Conservation (phyloP, 2,113 vertebrate species). For the Dasyurus viverrinus region DNA sequence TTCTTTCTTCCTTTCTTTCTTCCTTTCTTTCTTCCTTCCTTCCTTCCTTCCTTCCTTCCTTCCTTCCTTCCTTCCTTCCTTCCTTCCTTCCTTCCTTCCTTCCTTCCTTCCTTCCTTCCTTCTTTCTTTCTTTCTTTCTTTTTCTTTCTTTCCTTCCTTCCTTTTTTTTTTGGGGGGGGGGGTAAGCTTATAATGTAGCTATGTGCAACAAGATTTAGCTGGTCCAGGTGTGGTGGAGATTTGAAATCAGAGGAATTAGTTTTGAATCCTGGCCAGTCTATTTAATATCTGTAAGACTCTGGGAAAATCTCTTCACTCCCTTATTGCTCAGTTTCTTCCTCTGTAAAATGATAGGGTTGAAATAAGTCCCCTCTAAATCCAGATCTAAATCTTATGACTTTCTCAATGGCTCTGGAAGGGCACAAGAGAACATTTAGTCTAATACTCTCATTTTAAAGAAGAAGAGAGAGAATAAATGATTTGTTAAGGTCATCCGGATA, state of each 20-base stretch:
- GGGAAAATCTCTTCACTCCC: conserved; percentile 33
- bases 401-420: not conserved
- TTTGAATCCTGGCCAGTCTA: not conserved
- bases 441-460: not conserved
- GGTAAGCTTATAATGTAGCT: conserved; percentile 41
- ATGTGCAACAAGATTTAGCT: conserved; percentile 56
- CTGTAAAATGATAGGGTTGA: not conserved
- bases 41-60: too few species aligned
- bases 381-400: not conserved
- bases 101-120: too few species aligned
- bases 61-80: too few species aligned
- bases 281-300: conserved; percentile 8
- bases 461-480: not conserved
- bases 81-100: too few species aligned
- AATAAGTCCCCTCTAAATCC: not conserved
- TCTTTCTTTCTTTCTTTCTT: conserved; percentile 61
- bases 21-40: too few species aligned
- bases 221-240: conserved; percentile 38
- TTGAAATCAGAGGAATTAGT: not conserved
- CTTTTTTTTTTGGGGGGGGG: not conserved
- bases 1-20: not conserved
- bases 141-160: conserved; percentile 57
- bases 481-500: not conserved
- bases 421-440: not conserved
- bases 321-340: not conserved